Conservation (phyloP, 2,888 invertebrate species). For the Hydraecia micacea region DNA sequence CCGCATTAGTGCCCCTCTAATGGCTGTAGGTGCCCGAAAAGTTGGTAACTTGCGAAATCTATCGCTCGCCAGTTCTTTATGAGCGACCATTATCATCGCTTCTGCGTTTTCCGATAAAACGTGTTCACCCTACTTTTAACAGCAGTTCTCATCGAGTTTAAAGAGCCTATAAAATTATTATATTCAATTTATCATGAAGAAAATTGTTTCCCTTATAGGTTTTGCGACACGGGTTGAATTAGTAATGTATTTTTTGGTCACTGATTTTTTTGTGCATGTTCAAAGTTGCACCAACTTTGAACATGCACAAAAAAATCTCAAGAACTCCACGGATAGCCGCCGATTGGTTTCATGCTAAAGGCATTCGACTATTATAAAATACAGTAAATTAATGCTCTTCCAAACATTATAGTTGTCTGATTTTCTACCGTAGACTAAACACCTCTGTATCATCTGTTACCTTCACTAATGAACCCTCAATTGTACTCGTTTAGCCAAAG, state of each 20-base stretch:
- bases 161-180: constrained; percentile 84
- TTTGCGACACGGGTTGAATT: constrained; percentile 45
- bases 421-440: not conserved
- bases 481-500: not conserved
- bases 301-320: not conserved
- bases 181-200: constrained; percentile 80
- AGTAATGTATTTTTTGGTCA: constrained; percentile 25
- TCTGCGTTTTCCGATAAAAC: constrained; percentile 88
- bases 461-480: not conserved
- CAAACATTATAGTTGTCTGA: not conserved
- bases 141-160: constrained; percentile 83
- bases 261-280: too few species aligned
- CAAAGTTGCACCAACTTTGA: too few species aligned
- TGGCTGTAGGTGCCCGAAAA: constrained; percentile 84
- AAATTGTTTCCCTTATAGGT: constrained; percentile 67
- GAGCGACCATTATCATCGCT: constrained; percentile 88
- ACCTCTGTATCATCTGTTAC: not conserved
- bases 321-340: not conserved
- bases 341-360: not conserved
- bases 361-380: not conserved
- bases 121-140: constrained; percentile 86
- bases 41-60: constrained; percentile 88
- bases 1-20: constrained; percentile 85
- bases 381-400: not conserved
- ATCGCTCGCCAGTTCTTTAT: constrained; percentile 88